Conservation (phyloP, 2,888 invertebrate genomes). For the Operophtera brumata region DNA sequence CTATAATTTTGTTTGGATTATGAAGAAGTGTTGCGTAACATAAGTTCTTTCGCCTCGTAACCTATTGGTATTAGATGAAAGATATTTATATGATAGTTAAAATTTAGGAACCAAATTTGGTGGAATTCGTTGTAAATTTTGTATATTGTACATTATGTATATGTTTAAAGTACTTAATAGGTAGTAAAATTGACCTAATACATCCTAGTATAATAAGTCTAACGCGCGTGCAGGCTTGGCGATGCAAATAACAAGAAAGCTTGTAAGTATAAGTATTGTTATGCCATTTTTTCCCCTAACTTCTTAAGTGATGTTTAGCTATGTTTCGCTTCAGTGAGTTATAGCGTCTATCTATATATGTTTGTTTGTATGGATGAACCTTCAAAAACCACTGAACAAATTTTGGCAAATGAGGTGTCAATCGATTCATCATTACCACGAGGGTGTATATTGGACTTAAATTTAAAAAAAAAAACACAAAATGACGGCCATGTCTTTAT, state of each 20-base stretch:
- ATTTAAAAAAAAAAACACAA: too few species aligned
- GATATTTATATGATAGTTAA: slow-evolving; percentile 18
- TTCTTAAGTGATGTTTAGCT: too few species aligned
- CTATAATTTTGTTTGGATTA: slow-evolving; percentile 6
- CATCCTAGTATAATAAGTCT: neutral
- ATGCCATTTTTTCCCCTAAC: too few species aligned
- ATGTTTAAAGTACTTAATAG: slow-evolving; percentile 9
- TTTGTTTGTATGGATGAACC: too few species aligned
- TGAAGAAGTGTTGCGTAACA: slow-evolving; percentile 3
- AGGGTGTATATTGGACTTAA: too few species aligned
- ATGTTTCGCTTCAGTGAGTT: too few species aligned
- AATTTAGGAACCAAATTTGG: slow-evolving; percentile 15
- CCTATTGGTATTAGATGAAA: slow-evolving; percentile 26
- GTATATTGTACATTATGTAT: slow-evolving; percentile 17
- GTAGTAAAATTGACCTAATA: neutral
- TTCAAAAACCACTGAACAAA: too few species aligned
- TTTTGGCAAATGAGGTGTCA: too few species aligned
- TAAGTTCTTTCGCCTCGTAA: slow-evolving; percentile 18
- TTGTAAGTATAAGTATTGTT: too few species aligned
- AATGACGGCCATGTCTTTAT: too few species aligned
- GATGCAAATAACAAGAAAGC: neutral
- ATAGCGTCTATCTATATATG: too few species aligned
- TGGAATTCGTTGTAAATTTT: slow-evolving; percentile 28
- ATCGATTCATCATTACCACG: too few species aligned
- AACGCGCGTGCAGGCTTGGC: neutral